A percentile compares a stretch with the other conserved stretches of the same genome.
These are phyloP conservation scores for Drosophila mettleri DNA, from an alignment of 2,888 invertebrate genomes.

Conservation along the genomic window DNA sequence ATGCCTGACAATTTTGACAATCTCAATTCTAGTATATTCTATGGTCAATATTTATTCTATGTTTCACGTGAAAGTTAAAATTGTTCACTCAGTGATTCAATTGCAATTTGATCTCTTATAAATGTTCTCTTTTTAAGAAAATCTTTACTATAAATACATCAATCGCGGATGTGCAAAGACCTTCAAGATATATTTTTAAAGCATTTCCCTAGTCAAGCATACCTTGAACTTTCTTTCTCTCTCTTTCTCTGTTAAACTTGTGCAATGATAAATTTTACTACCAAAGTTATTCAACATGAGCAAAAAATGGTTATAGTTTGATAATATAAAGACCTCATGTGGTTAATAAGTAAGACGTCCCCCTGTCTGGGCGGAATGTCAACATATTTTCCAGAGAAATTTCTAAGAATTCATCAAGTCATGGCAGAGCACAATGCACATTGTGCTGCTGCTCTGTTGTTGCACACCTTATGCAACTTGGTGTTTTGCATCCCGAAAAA, in stretches of 20 bases:
- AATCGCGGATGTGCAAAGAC: background rate
- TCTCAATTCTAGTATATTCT: too few relatives aligned
- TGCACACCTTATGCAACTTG: conserved; percentile 10
- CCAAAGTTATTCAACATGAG: background rate
- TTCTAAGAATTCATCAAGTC: conserved; percentile 11
- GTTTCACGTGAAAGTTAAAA: too few relatives aligned
- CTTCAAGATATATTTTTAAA: background rate
- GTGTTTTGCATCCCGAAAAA: conserved; percentile 13
- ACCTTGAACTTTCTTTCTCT: background rate
- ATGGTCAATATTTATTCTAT: too few relatives aligned
- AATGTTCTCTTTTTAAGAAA: background rate
- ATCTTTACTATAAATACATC: background rate
- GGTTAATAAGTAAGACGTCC: background rate
- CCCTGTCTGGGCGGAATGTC: background rate
- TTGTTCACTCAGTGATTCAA: too few relatives aligned
- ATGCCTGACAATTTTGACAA: too few relatives aligned
- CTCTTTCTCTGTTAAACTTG: background rate
- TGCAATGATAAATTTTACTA: background rate
- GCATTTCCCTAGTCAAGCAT: background rate
- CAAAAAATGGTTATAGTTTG: conserved; percentile 1
- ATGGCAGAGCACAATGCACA: conserved; percentile 6
- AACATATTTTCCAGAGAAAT: background rate
- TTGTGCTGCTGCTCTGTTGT: conserved; percentile 5
- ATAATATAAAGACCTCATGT: conserved; percentile 19
- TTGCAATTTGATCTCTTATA: background rate